Conservation (phyloP, 2,888 invertebrate species). For the Drosophila hamatofila region DNA sequence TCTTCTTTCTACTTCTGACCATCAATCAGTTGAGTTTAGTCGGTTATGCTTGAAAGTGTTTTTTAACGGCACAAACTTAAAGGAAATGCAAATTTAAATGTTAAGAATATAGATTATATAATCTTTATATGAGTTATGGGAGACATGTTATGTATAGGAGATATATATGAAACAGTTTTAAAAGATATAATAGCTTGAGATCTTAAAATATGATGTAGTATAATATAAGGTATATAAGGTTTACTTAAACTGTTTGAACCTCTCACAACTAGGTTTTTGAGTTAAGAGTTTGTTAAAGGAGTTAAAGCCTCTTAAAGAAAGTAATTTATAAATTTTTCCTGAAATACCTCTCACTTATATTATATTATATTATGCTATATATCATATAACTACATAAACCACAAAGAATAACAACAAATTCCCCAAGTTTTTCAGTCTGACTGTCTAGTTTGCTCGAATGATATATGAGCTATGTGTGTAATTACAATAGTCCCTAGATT, state of each 20-base stretch:
- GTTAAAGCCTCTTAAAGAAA: background rate
- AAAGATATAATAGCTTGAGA: no score
- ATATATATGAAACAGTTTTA: background rate
- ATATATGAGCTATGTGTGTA: constrained; percentile 12
- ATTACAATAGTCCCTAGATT: background rate
- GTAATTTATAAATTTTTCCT: background rate
- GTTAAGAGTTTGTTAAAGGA: no score
- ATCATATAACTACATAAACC: no score
- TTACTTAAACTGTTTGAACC: no score
- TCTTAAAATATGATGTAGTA: background rate
- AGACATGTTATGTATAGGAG: background rate
- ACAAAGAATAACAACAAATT: background rate
- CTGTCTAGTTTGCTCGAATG: background rate
- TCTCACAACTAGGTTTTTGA: no score
- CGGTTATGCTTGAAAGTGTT: background rate
- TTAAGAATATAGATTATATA: background rate
- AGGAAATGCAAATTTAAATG: background rate
- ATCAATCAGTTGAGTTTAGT: constrained; percentile 14
- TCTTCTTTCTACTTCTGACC: constrained; percentile 9
- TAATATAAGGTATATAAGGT: no score
- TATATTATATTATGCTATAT: background rate
- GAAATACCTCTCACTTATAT: background rate
- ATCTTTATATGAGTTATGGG: background rate
- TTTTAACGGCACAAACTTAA: background rate
- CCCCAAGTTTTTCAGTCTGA: background rate